Evolutionary conservation across 2,113 vertebrate species (phyloP), one percentile per base, ranked within the genome.

Genomic region (Spea multiplicata): DNA sequence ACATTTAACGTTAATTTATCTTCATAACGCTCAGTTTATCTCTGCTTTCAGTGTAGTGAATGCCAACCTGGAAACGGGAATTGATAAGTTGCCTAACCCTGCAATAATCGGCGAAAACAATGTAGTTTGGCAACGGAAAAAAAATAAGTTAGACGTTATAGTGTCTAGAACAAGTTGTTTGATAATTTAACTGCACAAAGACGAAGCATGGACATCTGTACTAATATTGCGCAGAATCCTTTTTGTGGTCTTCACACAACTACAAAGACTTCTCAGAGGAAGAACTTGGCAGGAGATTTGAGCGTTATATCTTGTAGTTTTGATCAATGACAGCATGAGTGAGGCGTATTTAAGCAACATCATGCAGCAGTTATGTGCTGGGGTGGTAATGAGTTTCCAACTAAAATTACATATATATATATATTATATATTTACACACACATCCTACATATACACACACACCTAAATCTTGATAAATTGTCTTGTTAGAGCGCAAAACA

Each of bases 1-100:
- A 87, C 85, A 86, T 85, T 88, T 89, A 82, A 84, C 83, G 87
- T 89, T 85, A 86, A 88, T 90, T 87, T 83, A 88, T 89, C 87
- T 86, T 83, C 86, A 75, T 81, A 87, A 88, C 84, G 83, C 55
- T 62, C 76, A 65, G 75, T 81, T 84, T 83, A 88, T 84, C 71
- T 78, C 77, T 79, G 83, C 82, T 81, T 82, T 73, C 59, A 76
- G 0, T 79, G 82, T 81, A 83, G 68, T 57, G 72, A 71, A 87
- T 66, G 82, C 79, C 82, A 82, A 61, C 81, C 83, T 84, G 76
- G 82, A 86, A 85, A 84, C 86, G 66, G 82, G 75, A 71, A 85
- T 57, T 81, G 82, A 78, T 0, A 17, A 85, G 83, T 81, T 79
- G 81, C 72, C 84, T 83, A 78, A 86, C 86, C 44, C 86, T 85